These are phyloP conservation scores for Xylota sylvarum DNA, from an alignment of 2,888 invertebrate genomes.

Conservation along the genomic window DNA sequence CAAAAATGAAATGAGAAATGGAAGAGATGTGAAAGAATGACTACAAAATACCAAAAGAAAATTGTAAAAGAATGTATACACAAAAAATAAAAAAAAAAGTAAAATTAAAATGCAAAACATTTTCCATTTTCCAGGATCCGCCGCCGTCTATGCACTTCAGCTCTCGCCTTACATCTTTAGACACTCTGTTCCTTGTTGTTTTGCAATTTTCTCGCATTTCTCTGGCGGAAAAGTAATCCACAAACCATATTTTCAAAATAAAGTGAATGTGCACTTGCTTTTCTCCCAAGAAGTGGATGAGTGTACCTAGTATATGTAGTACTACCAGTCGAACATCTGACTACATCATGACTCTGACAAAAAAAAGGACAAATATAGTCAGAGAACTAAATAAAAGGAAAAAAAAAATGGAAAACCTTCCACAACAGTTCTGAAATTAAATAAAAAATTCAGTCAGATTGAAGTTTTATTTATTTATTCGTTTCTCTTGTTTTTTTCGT, in stretches of 20 bases:
- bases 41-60: slow-evolving; percentile 33
- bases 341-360: slow-evolving; percentile 9
- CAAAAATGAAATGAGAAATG: slow-evolving; percentile 47
- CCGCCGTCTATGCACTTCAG: not conserved
- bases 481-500: not conserved
- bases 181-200: slow-evolving; percentile 22
- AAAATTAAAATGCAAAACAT: slow-evolving; percentile 56
- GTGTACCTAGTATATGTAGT: slow-evolving; percentile 15
- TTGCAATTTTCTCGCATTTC: slow-evolving; percentile 50
- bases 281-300: not conserved
- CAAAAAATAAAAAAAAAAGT: not conserved
- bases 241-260: slow-evolving; percentile 68
- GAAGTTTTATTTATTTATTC: slow-evolving; percentile 62
- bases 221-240: slow-evolving; percentile 54
- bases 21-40: slow-evolving; percentile 28
- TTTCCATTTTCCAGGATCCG: slow-evolving; percentile 45
- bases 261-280: slow-evolving; percentile 65
- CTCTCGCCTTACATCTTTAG: not conserved
- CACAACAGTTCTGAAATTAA: slow-evolving; percentile 43
- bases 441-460: slow-evolving; percentile 67
- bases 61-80: slow-evolving; percentile 35
- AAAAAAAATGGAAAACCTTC: slow-evolving; percentile 8
- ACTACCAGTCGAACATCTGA: slow-evolving; percentile 25
- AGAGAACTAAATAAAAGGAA: not conserved
- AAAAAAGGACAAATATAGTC: slow-evolving; percentile 12